A percentile compares a stretch with the other conserved stretches of the same genome.
phyloP scores from a whole-genome alignment of 2,113 vertebrate species.

The Coregonus clupeaformis region DNA sequence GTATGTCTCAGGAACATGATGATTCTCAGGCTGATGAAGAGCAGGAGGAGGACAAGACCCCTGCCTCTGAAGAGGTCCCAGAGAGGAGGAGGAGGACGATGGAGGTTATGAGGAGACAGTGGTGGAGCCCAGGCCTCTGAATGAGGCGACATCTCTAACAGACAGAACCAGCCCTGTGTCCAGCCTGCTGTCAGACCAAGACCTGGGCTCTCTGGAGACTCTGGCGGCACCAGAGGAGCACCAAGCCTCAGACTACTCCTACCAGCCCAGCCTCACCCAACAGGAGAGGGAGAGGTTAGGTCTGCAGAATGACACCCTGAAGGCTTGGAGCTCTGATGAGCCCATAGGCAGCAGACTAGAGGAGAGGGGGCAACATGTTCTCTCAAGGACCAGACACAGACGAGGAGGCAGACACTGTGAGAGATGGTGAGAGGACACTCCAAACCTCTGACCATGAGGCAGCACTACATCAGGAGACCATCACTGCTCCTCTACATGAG shows the following conservation, averaged over 20 bases:
- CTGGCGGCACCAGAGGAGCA: constrained; percentile 43
- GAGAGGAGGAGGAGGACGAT: constrained; percentile 54
- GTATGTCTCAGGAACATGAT: constrained; percentile 13
- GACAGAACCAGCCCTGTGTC: constrained; percentile 94
- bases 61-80: background rate
- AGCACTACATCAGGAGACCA: background rate
- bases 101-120: constrained; percentile 89
- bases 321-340: background rate
- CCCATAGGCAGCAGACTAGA: background rate
- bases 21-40: constrained; percentile 26
- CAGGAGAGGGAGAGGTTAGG: background rate
- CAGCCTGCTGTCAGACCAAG: constrained; percentile 82
- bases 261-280: constrained; percentile 7
- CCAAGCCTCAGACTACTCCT: background rate
- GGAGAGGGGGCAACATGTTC: constrained; percentile 2
- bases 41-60: constrained; percentile 15
- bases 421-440: constrained; percentile 10
- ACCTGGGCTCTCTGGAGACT: constrained; percentile 61
- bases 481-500: background rate
- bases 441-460: constrained; percentile 1
- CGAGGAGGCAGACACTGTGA: constrained; percentile 28
- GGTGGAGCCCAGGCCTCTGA: constrained; percentile 83
- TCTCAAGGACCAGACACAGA: constrained; percentile 27
- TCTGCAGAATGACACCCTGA: background rate
- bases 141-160: constrained; percentile 84